Evolutionary conservation across 2,888 invertebrate genomes (phyloP), one percentile per base, ranked within the genome.

Genomic region (Ormyrus thymus): DNA sequence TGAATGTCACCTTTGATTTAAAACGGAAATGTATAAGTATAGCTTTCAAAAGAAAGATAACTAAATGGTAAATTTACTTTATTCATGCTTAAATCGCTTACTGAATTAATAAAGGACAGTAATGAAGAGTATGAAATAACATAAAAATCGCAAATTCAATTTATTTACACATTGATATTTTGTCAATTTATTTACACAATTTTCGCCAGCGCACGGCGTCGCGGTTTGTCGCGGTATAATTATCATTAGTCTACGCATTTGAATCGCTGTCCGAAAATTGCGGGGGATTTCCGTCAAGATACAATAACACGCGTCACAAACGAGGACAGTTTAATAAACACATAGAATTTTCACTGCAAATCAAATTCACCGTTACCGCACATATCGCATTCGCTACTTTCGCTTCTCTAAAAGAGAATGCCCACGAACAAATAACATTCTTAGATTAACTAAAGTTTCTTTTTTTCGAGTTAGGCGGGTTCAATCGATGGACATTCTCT

Each of bases 161-260:
- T 58, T 48, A n/a, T 64, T 6, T 53, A 8, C 8, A 61, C 48
- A 15, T 70, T 74, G 48, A 48, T 66, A 76, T 76, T 66, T 64
- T 58, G 51, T 51, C 2, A 77, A 56, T 78, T 78, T 81, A 78
- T 81, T 78, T 78, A 78, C 80, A 80, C 29, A 78, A 65, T 76
- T 78, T 59, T 45, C 15, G 62, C 55, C 64, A 78, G 50, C 50
- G 29, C 46, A 50, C 6, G 0, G 3, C 50, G 61, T 70, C 78
- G 65, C 45, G 61, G 29, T 70, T 74, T 78, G 59, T 64, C 75
- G 58, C 69, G 69, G 64, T 64, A 76, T 76, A 78, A 73, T 72
- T 56, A 58, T 78, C 11, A 62, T 69, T 76, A 64, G 74, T 77
- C 53, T 65, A 74, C 73, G 76, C 53, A 50, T 58, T 76, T 56